These are phyloP conservation scores for Cheiracanthium punctorium DNA, from an alignment of 2,888 invertebrate genomes.

Conservation along the genomic window DNA sequence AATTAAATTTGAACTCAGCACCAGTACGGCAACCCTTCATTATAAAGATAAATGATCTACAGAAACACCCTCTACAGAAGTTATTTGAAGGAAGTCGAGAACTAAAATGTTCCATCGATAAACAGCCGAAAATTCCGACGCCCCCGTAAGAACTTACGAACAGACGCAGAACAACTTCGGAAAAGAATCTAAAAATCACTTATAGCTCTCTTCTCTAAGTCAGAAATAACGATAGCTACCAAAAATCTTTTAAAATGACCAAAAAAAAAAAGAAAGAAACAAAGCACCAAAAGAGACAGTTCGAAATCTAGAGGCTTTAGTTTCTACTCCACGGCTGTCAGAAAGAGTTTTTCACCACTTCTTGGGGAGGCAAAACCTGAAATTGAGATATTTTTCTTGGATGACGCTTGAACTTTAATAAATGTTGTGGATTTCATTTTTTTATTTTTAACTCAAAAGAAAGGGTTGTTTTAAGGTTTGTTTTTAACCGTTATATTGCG, in stretches of 20 bases:
- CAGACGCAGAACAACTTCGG: no score
- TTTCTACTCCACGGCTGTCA: not conserved
- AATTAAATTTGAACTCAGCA: no score
- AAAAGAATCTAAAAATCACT: not conserved
- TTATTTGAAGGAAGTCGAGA: no score
- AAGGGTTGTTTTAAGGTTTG: no score
- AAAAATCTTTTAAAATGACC: not conserved
- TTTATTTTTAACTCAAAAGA: not conserved
- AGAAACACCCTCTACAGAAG: no score
- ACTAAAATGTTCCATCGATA: no score
- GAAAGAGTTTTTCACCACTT: not conserved
- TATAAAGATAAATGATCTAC: no score
- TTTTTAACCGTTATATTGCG: no score
- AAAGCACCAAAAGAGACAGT: not conserved
- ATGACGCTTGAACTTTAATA: conserved; percentile 8
- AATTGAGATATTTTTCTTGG: not conserved
- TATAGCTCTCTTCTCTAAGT: not conserved
- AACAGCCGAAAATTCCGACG: no score
- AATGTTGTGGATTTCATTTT: not conserved
- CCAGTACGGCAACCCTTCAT: no score
- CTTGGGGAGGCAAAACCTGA: not conserved
- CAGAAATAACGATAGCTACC: not conserved
- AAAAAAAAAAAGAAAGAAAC: not conserved
- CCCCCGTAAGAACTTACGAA: no score
- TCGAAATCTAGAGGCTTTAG: not conserved